Conservation (phyloP, 2,113 vertebrate species). For the Alaudala cheleensis region DNA sequence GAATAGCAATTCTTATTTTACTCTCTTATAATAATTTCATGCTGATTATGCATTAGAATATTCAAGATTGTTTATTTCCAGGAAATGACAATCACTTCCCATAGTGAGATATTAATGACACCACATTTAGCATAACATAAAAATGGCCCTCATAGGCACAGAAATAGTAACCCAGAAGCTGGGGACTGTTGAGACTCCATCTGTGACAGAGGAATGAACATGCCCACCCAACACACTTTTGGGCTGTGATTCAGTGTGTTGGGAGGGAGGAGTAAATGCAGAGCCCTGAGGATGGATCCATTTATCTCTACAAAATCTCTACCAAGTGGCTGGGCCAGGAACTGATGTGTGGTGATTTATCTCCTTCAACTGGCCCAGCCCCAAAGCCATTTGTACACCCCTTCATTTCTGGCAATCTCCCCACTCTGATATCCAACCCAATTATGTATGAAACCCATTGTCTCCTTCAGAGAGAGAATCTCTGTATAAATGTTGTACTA, state of each 20-base stretch:
- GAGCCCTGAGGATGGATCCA: neutral
- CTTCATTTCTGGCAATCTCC: neutral
- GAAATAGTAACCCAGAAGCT: constrained; percentile 2
- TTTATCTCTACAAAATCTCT: neutral
- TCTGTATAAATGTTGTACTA: neutral
- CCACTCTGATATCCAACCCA: neutral
- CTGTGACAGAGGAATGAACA: neutral
- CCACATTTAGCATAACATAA: constrained; percentile 7
- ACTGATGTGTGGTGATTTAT: neutral
- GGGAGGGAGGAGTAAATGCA: neutral
- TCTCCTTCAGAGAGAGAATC: neutral
- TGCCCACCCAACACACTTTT: neutral
- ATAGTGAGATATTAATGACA: constrained; percentile 23
- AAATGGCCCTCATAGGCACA: neutral
- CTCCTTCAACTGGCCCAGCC: neutral
- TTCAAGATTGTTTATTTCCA: neutral
- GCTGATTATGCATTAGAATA: constrained; percentile 33
- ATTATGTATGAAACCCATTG: neutral
- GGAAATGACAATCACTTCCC: constrained; percentile 31
- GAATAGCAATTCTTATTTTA: constrained; percentile 47
- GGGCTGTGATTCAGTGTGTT: neutral
- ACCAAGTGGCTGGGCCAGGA: neutral
- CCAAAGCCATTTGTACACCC: neutral
- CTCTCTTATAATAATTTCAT: constrained; percentile 2
- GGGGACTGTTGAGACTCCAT: neutral